Percentiles rank a stretch among this genome's conserved stretches.
Conservation (phyloP, 2,797 vertebrate species). For the Eulemur coronatus region DNA sequence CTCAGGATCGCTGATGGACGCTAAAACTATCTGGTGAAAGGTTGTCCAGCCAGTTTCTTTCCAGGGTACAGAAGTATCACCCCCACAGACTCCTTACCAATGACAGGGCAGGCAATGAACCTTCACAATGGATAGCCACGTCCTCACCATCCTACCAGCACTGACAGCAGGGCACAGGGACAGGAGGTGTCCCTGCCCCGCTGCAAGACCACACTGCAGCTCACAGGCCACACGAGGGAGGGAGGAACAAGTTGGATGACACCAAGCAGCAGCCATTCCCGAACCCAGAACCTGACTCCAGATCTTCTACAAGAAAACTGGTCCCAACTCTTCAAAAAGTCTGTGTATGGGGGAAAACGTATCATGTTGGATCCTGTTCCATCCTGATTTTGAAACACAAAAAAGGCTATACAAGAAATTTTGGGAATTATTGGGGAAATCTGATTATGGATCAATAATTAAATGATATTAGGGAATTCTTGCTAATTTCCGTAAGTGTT, state of each 20-base stretch:
- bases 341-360: neutral
- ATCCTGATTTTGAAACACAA: neutral
- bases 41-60: neutral
- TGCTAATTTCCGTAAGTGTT: neutral
- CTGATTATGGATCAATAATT: neutral
- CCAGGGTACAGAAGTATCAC: neutral
- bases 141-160: neutral
- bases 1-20: neutral
- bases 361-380: neutral
- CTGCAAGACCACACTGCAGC: too few relatives aligned
- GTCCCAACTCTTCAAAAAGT: neutral
- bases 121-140: neutral
- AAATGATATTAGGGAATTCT: neutral
- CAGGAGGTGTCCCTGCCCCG: neutral
- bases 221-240: accelerated
- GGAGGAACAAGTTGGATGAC: neutral
- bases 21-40: neutral
- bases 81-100: neutral
- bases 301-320: neutral
- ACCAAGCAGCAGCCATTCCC: neutral
- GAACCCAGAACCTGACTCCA: neutral
- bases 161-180: accelerated
- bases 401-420: neutral
- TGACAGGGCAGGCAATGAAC: neutral
- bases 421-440: neutral